These are phyloP conservation scores for Drosophila obscura DNA, from an alignment of 1,140 invertebrate genomes.

Conservation along the genomic window DNA sequence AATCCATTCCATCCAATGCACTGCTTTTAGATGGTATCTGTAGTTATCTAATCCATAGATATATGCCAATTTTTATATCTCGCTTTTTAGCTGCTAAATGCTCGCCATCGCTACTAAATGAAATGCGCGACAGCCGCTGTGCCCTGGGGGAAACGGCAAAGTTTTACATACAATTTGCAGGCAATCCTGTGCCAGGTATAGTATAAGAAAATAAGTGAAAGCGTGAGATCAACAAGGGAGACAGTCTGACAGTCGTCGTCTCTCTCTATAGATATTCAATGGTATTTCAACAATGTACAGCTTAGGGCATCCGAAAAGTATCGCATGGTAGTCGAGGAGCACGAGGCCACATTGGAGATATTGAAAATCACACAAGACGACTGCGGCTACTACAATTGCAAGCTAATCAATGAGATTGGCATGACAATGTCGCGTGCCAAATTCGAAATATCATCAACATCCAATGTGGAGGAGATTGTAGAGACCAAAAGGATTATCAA, in stretches of 20 bases:
- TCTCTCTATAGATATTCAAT: constrained; percentile 90
- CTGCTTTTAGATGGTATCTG: constrained; percentile 23
- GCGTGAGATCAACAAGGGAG: neutral
- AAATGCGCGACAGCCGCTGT: constrained; percentile 90
- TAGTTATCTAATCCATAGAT: constrained; percentile 64
- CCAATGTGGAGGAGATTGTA: constrained; percentile 59
- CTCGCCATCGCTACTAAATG: constrained; percentile 91
- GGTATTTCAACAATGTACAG: constrained; percentile 94
- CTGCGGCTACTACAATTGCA: constrained; percentile 94
- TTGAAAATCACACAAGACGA: constrained; percentile 88
- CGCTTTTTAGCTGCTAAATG: constrained; percentile 89
- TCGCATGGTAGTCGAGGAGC: constrained; percentile 87
- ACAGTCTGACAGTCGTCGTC: constrained; percentile 44
- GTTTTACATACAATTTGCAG: constrained; percentile 91
- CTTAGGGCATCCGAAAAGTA: constrained; percentile 90
- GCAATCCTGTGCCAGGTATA: constrained; percentile 93
- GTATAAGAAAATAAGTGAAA: constrained; percentile 37
- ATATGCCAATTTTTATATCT: constrained; percentile 56
- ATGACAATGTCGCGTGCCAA: constrained; percentile 91
- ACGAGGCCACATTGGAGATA: constrained; percentile 90
- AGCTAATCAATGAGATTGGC: constrained; percentile 92
- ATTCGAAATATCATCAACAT: constrained; percentile 86
- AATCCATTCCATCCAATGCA: neutral
- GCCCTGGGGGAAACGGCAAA: constrained; percentile 89
- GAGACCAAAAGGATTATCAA: constrained; percentile 82